A percentile compares a stretch with the other conserved stretches of the same genome.
These are phyloP conservation scores for Mixornis gularis DNA, from an alignment of 2,113 vertebrate genomes.

Conservation along the genomic window DNA sequence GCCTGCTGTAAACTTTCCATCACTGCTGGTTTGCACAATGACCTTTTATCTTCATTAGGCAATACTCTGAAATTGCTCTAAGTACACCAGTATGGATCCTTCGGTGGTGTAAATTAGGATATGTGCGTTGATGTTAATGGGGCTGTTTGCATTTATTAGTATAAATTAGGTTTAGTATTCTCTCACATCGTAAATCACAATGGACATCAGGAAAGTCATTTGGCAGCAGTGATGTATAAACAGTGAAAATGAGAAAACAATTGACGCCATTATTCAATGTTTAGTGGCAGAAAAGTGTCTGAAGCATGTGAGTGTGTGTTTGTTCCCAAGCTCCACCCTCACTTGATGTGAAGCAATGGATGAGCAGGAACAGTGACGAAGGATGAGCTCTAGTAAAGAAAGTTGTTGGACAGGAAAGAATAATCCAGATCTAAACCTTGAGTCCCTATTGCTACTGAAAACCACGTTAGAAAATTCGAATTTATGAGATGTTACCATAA, in stretches of 20 bases:
- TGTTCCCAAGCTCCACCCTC: not conserved
- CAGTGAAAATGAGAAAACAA: not conserved
- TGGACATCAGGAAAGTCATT: not conserved
- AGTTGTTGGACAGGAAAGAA: not conserved
- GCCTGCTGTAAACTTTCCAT: slow-evolving; percentile 9
- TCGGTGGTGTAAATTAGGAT: not conserved
- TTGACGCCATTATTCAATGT: not conserved
- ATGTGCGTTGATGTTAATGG: not conserved
- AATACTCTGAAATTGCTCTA: not conserved
- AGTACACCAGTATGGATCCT: not conserved
- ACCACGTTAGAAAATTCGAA: not conserved
- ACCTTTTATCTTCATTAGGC: slow-evolving; percentile 38
- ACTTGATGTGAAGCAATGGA: not conserved
- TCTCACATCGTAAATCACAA: not conserved
- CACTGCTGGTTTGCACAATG: not conserved
- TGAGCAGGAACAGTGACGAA: not conserved
- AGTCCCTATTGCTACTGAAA: not conserved
- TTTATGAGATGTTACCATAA: not conserved
- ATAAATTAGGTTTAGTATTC: not conserved
- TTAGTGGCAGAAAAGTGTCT: not conserved
- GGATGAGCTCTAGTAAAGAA: not conserved
- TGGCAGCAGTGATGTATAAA: slow-evolving; percentile 3
- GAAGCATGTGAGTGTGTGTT: not conserved
- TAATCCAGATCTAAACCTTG: not conserved
- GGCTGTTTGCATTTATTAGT: slow-evolving; percentile 8